Evolutionary conservation across 2,888 invertebrate genomes (phyloP).

Genomic region (Papilio elwesi): DNA sequence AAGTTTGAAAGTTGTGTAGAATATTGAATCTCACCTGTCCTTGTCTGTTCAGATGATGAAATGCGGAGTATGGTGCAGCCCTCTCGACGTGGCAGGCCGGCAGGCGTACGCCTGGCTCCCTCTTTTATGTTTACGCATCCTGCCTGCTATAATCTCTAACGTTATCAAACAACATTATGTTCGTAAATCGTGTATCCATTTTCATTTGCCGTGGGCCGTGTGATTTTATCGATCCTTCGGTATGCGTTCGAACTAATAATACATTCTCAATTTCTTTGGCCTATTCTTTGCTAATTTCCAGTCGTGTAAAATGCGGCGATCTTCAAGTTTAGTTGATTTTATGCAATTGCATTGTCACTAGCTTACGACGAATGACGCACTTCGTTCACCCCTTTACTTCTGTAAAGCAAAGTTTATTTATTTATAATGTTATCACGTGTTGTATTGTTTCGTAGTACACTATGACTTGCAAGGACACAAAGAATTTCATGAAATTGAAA

Average conservation of each 20-base stretch:
- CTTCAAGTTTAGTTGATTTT: slow-evolving; percentile 69
- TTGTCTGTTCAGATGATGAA: slow-evolving; percentile 71
- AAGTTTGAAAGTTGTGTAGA: neutral
- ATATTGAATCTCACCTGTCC: slow-evolving; percentile 57
- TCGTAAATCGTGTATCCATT: slow-evolving; percentile 81
- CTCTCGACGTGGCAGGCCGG: slow-evolving; percentile 73
- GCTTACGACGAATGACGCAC: slow-evolving; percentile 77
- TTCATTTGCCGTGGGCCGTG: slow-evolving; percentile 81
- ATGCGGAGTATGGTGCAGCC: slow-evolving; percentile 66
- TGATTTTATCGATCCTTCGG: slow-evolving; percentile 77
- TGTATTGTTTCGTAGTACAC: slow-evolving; percentile 67
- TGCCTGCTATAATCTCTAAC: slow-evolving; percentile 74
- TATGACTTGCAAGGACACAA: slow-evolving; percentile 65
- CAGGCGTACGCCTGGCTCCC: slow-evolving; percentile 79
- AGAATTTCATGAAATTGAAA: slow-evolving; percentile 59
- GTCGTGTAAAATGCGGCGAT: slow-evolving; percentile 64
- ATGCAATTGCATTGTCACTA: slow-evolving; percentile 81
- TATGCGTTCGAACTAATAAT: slow-evolving; percentile 74
- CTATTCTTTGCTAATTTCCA: slow-evolving; percentile 77
- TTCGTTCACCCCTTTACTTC: slow-evolving; percentile 78
- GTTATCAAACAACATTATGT: slow-evolving; percentile 74
- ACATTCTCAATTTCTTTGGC: slow-evolving; percentile 82
- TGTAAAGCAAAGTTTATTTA: slow-evolving; percentile 65
- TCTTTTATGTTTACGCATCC: slow-evolving; percentile 83
- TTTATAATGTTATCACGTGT: slow-evolving; percentile 57